Base-by-base conservation (phyloP, 2,888 invertebrate species). In the Latrodectus hesperus region DNA sequence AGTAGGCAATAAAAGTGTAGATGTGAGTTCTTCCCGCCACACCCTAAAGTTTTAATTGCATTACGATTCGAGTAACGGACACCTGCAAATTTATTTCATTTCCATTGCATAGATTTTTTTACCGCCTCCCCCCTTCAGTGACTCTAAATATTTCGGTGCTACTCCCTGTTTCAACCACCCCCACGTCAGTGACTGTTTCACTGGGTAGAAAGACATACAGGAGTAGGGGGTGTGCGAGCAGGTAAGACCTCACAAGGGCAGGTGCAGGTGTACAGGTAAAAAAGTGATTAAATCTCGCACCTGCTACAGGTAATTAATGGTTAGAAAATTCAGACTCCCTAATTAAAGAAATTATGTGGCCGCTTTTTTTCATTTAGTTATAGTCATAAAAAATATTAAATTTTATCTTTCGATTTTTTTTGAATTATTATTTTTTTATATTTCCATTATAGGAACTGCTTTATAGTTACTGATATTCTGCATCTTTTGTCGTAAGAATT, bases 251-350 rank as follows among this genome's bases (percentile, higher is more conserved):
- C 26, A 52, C 52, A 49, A 38, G 55, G 52, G 78, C 84, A 85
- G 84, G 84, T 85, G 84, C 79, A 74, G 49, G 26, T 74, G 79
- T 64, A 72, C 68, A 70, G 72, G 80, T 80, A 67, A 77, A 68
- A 85, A 84, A 77, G 75, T 80, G 80, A 80, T 86, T 80, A 80
- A 71, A 78, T 76, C 80, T 80, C 70, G 80, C 85, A 86, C 85
- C 85, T 86, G 85, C 85, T 80, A 68, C 52, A 14, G 71, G 80
- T 86, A 86, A 86, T 86, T 86, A 86, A 86, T 86, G 85, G 85
- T 80, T 86, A 75, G 64, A 71, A 76, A 86, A 79, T 72, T 74
- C 73, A 60, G 60, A 16, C 60, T 60, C 14, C 14, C 14, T 16
- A 60, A 60, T 60, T 60, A 60, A 60, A 60, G 60, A 60, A 60